Conservation (phyloP, 2,113 vertebrate species). For the Vulpes ferrilata region DNA sequence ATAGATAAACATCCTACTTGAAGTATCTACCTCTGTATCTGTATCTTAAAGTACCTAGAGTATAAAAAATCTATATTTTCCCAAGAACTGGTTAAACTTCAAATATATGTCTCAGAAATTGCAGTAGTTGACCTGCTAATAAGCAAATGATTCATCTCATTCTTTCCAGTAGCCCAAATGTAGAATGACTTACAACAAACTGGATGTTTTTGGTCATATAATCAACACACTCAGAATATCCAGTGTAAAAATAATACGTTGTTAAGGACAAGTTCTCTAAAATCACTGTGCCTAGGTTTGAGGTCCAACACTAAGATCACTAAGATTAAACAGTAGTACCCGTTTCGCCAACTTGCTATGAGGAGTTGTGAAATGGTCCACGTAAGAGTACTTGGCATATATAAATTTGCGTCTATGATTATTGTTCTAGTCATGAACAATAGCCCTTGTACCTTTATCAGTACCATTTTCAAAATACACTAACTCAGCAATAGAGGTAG, state of each 20-base stretch:
- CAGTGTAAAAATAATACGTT: not conserved
- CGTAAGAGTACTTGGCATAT: not conserved
- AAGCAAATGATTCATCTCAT: not conserved
- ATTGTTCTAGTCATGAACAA: not conserved
- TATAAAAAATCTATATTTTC: not conserved
- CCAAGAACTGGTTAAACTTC: not conserved
- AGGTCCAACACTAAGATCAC: not conserved
- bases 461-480: not conserved
- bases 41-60: not conserved
- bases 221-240: not conserved
- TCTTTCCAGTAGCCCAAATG: not conserved
- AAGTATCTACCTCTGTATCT: not conserved
- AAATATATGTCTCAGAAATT: not conserved
- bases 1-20: not conserved
- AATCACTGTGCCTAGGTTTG: not conserved
- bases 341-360: not conserved
- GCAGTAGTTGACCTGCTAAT: not conserved
- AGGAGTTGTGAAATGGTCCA: not conserved
- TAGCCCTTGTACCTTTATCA: not conserved
- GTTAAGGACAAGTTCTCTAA: not conserved
- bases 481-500: not conserved
- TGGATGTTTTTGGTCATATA: not conserved
- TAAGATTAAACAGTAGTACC: not conserved
- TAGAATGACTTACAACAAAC: not conserved
- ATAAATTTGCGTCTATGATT: not conserved